Evolutionary conservation across 2,113 vertebrate genomes (phyloP).

Genomic region (Ramphastos sulfuratus): DNA sequence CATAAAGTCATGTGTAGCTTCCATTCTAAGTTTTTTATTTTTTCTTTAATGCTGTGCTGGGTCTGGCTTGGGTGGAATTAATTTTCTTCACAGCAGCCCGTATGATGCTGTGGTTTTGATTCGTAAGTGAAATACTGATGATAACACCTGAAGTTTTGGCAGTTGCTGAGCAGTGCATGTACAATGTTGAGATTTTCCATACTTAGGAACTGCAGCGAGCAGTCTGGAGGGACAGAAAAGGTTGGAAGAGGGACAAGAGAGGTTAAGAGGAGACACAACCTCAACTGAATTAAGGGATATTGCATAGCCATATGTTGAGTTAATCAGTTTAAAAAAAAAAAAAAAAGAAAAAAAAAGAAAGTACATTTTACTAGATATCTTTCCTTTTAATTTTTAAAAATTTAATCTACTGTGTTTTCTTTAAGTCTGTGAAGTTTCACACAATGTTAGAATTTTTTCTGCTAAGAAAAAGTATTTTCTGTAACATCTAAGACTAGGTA

Average conservation of each 20-base stretch:
- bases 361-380: background rate
- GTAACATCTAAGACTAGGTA: background rate
- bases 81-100: background rate
- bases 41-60: background rate
- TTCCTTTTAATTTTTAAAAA: background rate
- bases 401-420: background rate
- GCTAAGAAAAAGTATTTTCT: background rate
- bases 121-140: background rate
- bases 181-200: background rate
- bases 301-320: background rate
- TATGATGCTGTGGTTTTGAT: background rate
- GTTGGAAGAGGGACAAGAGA: rapidly evolving
- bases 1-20: background rate
- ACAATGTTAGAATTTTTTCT: background rate
- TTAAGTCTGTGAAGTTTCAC: background rate
- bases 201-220: rapidly evolving
- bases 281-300: background rate
- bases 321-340: background rate
- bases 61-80: background rate
- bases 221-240: background rate
- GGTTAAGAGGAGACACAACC: rapidly evolving
- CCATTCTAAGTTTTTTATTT: background rate
- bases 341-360: background rate
- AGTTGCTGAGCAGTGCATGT: background rate
- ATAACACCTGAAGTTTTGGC: background rate